Base-by-base conservation (phyloP, 2,888 invertebrate species). In the Lasioglossum vierecki region DNA sequence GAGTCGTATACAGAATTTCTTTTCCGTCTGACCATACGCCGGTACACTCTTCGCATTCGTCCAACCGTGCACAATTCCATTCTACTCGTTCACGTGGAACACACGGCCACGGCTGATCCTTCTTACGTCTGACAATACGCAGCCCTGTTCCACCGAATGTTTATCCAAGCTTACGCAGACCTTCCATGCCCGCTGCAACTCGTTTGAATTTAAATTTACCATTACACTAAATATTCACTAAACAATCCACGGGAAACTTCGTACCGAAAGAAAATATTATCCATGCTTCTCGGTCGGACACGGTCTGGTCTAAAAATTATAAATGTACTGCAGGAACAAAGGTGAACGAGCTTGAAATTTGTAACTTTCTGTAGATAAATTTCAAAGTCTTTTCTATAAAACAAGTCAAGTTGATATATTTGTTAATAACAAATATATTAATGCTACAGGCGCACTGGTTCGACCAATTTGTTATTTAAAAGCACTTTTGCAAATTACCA, bases 11-110 rank as follows among this genome's bases (percentile, higher is more conserved):
- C 63, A 30, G 63, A 70, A 11, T 41, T 39, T 41, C 70, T n/a
- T n/a, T 41, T 5, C n/a, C 13, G 41, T 70, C 41, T 13, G 70
- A 70, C 22, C 22, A 41, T 39, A 41, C n/a, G 22, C 39, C n/a
- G 70, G 70, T 41, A 70, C 39, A 41, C 13, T 70, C 13, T 46
- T 68, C 44, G 3, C 30, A 49, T 22, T 30, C 60, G 41, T n/a
- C 77, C 60, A 49, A 72, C 72, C 82, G 46, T 60, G 68, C 35
- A 60, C 57, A 57, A 53, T 66, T 70, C 74, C 74, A 75, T 82
- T 80, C 80, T 60, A 79, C 60, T 81, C 78, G 72, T 41, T 81
- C 78, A 72, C 63, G 63, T 66, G 81, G 78, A 82, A 82, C 73
- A 72, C 72, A 73, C 72, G 71, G 35, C 49, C 44, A 49, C 72